Percentiles rank a stretch among this genome's conserved stretches.
These are phyloP conservation scores for Melanotaenia trifasciata DNA, from an alignment of 2,797 vertebrate genomes.

Conservation along the genomic window DNA sequence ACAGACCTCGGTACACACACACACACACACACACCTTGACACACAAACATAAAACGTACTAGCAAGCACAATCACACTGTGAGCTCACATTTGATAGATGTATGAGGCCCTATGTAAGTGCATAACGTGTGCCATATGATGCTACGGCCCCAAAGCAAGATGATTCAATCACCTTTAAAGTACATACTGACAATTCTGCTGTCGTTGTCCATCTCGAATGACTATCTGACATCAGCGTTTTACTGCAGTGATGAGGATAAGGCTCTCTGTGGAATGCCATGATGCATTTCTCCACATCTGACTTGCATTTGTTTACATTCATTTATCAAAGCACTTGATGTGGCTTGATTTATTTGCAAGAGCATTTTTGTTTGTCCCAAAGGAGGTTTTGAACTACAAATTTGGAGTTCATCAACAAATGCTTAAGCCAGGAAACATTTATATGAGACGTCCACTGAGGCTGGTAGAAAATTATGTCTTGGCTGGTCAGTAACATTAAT, in stretches of 20 bases:
- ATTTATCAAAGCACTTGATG: slow-evolving; percentile 69
- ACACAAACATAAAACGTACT: slow-evolving; percentile 51
- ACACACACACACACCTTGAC: slow-evolving; percentile 57
- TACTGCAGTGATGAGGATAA: slow-evolving; percentile 48
- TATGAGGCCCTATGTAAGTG: slow-evolving; percentile 51
- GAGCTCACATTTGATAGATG: slow-evolving; percentile 67
- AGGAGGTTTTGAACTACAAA: slow-evolving; percentile 51
- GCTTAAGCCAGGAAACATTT: slow-evolving; percentile 52
- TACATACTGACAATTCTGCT: slow-evolving; percentile 42
- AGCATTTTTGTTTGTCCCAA: slow-evolving; percentile 62
- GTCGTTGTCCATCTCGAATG: slow-evolving; percentile 51
- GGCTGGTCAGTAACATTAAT: slow-evolving; percentile 44
- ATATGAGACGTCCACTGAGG: slow-evolving; percentile 58
- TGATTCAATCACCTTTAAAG: slow-evolving; percentile 63
- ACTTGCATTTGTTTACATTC: slow-evolving; percentile 74
- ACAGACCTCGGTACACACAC: slow-evolving; percentile 13
- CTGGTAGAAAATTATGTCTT: slow-evolving; percentile 57
- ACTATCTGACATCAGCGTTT: slow-evolving; percentile 48
- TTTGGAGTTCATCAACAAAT: slow-evolving; percentile 68
- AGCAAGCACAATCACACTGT: slow-evolving; percentile 46
- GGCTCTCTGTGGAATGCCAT: slow-evolving; percentile 21
- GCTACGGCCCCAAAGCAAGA: slow-evolving; percentile 59
- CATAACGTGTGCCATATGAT: slow-evolving; percentile 66
- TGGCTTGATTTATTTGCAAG: slow-evolving; percentile 66
- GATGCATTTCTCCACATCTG: slow-evolving; percentile 64